phyloP scores from a whole-genome alignment of 1,140 invertebrate genomes.

The Magallana gigas region DNA sequence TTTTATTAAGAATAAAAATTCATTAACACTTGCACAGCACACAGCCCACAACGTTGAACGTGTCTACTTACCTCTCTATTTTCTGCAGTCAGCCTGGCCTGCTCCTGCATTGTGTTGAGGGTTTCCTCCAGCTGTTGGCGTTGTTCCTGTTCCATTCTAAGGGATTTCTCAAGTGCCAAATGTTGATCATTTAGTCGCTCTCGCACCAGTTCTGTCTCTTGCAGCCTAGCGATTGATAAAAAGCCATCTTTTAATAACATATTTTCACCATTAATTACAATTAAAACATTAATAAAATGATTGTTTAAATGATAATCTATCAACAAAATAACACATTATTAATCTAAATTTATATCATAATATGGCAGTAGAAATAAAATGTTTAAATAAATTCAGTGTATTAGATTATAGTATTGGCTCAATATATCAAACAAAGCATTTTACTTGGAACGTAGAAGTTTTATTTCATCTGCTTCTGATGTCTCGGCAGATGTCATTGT shows the following conservation, averaged over 20 bases:
- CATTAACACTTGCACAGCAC: no score
- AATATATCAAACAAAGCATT: background rate
- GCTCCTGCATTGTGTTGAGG: conserved; percentile 64
- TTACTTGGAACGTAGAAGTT: conserved; percentile 1
- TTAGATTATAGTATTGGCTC: no score
- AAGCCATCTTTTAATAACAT: background rate
- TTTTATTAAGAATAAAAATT: no score
- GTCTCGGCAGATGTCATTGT: background rate
- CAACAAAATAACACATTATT: background rate
- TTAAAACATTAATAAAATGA: no score
- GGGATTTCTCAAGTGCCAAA: conserved; percentile 54
- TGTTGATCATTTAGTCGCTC: conserved; percentile 40
- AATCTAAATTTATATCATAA: background rate
- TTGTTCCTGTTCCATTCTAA: conserved; percentile 61
- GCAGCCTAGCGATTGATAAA: conserved; percentile 11
- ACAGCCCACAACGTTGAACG: no score
- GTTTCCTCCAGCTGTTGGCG: conserved; percentile 63
- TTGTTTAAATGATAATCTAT: no score
- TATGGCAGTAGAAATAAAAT: background rate
- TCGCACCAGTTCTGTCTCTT: conserved; percentile 41
- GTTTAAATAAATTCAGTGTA: no score
- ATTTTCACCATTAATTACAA: no score
- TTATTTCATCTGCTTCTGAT: background rate
- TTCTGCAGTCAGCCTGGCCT: conserved; percentile 55
- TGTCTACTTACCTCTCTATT: conserved; percentile 56